Evolutionary conservation across 2,797 vertebrate genomes (phyloP).

Genomic region (Amazona finschi): DNA sequence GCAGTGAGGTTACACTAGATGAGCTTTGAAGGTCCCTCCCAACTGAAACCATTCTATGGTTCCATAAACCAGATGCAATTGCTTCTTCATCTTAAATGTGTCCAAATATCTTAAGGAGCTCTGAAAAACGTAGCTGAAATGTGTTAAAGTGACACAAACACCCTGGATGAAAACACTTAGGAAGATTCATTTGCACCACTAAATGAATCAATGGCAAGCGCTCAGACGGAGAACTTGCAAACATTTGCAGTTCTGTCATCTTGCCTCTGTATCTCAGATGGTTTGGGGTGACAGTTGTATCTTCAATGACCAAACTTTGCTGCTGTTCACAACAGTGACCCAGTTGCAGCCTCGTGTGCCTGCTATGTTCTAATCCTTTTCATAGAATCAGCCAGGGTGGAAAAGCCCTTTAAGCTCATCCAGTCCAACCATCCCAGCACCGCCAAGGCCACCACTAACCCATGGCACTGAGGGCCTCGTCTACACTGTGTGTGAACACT

Average conservation of each 20-base stretch:
- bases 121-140: background rate
- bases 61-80: background rate
- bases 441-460: background rate
- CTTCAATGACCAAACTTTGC: no score
- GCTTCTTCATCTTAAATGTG: background rate
- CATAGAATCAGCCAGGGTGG: background rate
- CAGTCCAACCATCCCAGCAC: background rate
- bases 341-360: background rate
- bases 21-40: background rate
- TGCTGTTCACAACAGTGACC: background rate
- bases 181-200: background rate
- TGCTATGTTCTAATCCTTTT: background rate
- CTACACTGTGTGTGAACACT: background rate
- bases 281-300: background rate
- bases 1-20: background rate
- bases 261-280: background rate
- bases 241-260: background rate
- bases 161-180: background rate
- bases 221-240: background rate
- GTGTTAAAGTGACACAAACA: background rate
- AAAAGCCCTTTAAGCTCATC: background rate
- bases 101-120: background rate
- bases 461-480: background rate
- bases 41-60: background rate
- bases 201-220: background rate